These are phyloP conservation scores for Tetanocera ferruginea DNA, from an alignment of 2,888 invertebrate genomes.

Conservation along the genomic window DNA sequence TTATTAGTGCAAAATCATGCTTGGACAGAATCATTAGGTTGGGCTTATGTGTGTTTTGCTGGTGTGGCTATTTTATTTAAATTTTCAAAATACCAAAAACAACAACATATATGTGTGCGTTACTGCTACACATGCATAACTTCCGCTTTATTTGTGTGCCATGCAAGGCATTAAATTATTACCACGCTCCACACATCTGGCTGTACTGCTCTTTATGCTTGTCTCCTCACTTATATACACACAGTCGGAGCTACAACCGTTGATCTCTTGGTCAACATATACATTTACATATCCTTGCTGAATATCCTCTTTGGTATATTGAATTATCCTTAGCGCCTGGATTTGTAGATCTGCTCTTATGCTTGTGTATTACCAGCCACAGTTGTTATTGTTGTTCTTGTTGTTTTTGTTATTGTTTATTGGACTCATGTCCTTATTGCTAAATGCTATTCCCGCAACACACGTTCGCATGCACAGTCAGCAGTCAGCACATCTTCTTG, in stretches of 20 bases:
- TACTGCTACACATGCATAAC: not conserved
- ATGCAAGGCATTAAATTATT: constrained; percentile 24
- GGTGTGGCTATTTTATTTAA: not conserved
- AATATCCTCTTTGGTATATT: constrained; percentile 15
- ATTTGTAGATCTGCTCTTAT: constrained; percentile 7
- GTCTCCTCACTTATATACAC: not conserved
- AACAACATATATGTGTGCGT: not conserved
- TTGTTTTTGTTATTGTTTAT: constrained; percentile 7
- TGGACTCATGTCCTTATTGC: not conserved
- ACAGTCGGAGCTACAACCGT: not conserved
- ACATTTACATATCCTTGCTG: not conserved
- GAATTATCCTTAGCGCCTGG: constrained; percentile 19
- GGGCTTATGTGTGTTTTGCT: not conserved
- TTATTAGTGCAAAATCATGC: not conserved
- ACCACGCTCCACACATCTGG: not conserved
- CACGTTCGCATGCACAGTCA: not conserved
- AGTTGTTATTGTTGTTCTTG: not conserved
- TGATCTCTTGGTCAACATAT: not conserved
- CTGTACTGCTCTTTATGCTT: not conserved
- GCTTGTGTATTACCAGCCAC: not conserved
- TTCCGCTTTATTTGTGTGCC: not conserved
- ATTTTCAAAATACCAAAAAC: not conserved
- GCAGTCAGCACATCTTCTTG: no score
- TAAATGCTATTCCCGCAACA: constrained; percentile 7
- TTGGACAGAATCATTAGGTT: constrained; percentile 15